Base-by-base conservation (phyloP, 2,113 vertebrate genomes). In the Pseudorhombus dupliciocellatus region DNA sequence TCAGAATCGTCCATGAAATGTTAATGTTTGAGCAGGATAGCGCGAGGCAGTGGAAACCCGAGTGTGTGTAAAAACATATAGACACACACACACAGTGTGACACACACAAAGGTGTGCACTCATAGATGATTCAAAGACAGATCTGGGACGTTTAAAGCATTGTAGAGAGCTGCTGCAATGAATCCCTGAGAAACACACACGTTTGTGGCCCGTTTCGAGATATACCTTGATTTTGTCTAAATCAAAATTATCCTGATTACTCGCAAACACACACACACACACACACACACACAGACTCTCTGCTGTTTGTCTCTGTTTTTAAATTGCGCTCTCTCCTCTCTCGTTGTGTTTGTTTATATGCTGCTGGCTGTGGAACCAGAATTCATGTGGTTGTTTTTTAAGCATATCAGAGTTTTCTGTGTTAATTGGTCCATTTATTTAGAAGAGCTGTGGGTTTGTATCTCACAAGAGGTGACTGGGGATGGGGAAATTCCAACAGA, bases 111-210 rank as follows among this genome's bases (percentile, higher is more conserved):
- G 1, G 1, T 74, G 58, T 66, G 48, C 67, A 73, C 65, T 66
- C 1, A 25, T 60, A 62, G 56, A 83, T 63, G 73, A 66, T 67
- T 83, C 79, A 85, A 83, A 81, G 84, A 85, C 81, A 84, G 75
- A 91, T 86, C 88, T 87, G 81, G 88, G 88, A 78, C 86, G 82
- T 80, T 86, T 79, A 85, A 86, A 73, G 67, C 70, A 46, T 57
- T 24, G 64, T 9, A n/a, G 31, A 74, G 59, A 88, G 51, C 62
- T 81, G 46, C 70, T 71, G 72, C 61, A 70, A 40, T 72, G 62
- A 70, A 57, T 75, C 37, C 69, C 31, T 52, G n/a, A 52, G 30
- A 64, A 34, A 44, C 30, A 26, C 50, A 34, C 15, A 34, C 24
- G n/a, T n/a, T n/a, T n/a, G 6, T 4, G 42, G 16, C 42, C 18